Percentiles rank a stretch among this genome's conserved stretches.
Evolutionary conservation across 2,797 vertebrate genomes (phyloP).

Genomic region (Periparus ater): DNA sequence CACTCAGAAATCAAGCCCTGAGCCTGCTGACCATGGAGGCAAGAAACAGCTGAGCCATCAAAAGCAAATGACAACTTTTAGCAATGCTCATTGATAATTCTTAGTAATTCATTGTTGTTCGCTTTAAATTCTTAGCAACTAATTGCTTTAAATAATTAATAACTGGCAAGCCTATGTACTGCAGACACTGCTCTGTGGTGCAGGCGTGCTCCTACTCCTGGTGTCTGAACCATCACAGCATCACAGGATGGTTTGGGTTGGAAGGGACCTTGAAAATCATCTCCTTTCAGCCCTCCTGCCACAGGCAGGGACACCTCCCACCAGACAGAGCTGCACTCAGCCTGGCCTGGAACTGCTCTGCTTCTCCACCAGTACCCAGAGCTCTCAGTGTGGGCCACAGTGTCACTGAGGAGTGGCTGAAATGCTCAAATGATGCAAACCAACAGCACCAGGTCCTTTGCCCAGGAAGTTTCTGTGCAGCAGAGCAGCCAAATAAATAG

Average conservation of each 20-base stretch:
- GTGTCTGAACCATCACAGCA: background rate
- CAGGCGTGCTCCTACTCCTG: background rate
- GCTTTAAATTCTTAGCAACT: background rate
- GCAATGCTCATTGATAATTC: background rate
- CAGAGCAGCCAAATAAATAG: background rate
- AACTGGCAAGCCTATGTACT: background rate
- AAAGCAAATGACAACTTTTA: background rate
- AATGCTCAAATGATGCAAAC: background rate
- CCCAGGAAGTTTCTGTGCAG: background rate
- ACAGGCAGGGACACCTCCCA: background rate
- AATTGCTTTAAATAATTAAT: background rate
- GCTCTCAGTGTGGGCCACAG: background rate
- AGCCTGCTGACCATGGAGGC: background rate
- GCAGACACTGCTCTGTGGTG: background rate
- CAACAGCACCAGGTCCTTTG: background rate
- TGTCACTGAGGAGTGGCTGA: background rate
- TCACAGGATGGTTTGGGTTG: background rate
- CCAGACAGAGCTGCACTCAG: background rate
- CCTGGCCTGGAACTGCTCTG: background rate
- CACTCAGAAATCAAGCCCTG: background rate
- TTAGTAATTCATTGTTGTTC: background rate
- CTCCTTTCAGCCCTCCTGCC: background rate
- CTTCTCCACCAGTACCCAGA: background rate
- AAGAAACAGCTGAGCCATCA: background rate
- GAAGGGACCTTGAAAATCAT: background rate